Base-by-base conservation (phyloP, 2,797 vertebrate genomes). In the Valencia hispanica region DNA sequence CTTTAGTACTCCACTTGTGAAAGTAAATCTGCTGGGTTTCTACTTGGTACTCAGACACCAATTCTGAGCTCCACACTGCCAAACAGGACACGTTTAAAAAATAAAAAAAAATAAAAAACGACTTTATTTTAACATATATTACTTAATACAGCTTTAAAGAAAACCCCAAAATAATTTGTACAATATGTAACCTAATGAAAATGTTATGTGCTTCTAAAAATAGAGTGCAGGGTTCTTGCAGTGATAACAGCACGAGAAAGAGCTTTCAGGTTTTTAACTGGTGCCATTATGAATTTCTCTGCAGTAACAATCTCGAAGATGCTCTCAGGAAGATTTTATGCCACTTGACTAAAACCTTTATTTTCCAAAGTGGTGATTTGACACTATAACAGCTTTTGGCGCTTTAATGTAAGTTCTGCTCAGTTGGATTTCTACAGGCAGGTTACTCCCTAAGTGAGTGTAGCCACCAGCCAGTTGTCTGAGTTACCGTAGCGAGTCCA, bases 401-500 rank as follows among this genome's bases (percentile, higher is more conserved):
- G 17, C 47, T 43, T 66, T 72, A 45, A 65, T 77, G 34, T 65
- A 47, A 77, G 14, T 43, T 63, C 69, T 43, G 57, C 69, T 72
- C 69, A 43, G 75, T 20, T 8, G 27, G 72, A 59, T 30, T 47
- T 69, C 53, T 69, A 30, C 61, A 63, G 73, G 63, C 22, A 43
- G 69, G 47, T 61, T 36, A 45, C 51, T 27, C 59, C 57, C 59
- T 72, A 41, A 73, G 59, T 36, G 74, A 34, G 55, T 77, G 45
- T 59, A 74, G 65, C 17, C 1, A 27, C 51, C 15, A 39, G 20
- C 27, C 14, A 25, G 39, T 76, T 66, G 61, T 55, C 27, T 36
- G 32, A 66, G 10, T 68, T 27, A 61, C 53, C 51, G 12, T 14
- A 75, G 53, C 6, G 17, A 75, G 36, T n/a, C 69, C 34, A 22